Evolutionary conservation across 2,888 invertebrate species (phyloP), one percentile per base, ranked within the genome.

Genomic region (Calliopum simillimum): DNA sequence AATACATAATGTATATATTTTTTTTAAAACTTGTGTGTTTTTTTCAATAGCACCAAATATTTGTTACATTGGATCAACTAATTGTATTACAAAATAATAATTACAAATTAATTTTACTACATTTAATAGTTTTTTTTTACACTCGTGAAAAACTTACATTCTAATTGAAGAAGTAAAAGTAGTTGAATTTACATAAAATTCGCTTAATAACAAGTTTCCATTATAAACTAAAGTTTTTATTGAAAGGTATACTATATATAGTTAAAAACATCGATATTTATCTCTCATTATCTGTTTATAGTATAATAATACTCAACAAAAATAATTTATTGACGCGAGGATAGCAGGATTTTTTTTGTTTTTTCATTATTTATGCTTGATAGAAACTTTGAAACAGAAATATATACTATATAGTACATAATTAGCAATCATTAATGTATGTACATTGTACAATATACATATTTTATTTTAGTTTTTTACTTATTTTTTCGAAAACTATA

Each of bases 21-120:
- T 25, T 53, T 64, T 19, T 14, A 43, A 51, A 64, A 51, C 21
- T 53, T 53, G 5, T 41, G 25, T 67, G 58, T 55, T 55, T 59
- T 25, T 55, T 58, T 58, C 43, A 43, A 46, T 67, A 67, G 67
- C 67, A 67, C 67, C 67, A 67, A 53, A n/a, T 51, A 64, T 43
- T 64, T 41, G 41, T 46, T 47, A 56, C 66, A 25, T 25, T 23
- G 47, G 56, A 49, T 33, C 21, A 47, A 58, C 12, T 58, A 33
- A 13, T 67, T 23, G 16, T 12, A 23, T 56, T 59, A 59, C 25
- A 16, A 25, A 14, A 66, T 47, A 44, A 16, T 41, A 58, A 21
- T 59, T 67, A 49, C 23, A 14, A 33, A 33, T 46, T 66, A 66
- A 53, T 44, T 56, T 21, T 56, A 23, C 23, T 56, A 56, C 55